Evolutionary conservation across 1,140 invertebrate species (phyloP).

Genomic region (Antheraea mylitta): DNA sequence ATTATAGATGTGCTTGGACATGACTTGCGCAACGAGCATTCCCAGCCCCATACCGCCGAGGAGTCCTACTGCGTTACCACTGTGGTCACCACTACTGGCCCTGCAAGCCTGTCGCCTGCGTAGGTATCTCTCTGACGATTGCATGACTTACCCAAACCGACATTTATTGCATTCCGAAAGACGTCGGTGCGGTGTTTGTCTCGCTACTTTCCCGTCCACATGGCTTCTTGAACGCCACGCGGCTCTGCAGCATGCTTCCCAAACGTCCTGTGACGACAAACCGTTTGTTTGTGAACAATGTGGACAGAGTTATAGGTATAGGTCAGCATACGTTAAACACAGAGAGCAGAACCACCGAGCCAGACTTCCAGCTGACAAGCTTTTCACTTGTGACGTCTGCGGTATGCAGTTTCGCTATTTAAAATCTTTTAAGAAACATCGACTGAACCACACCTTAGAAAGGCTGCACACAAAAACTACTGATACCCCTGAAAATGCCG

Average conservation of each 20-base stretch:
- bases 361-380: conserved; percentile 90
- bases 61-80: conserved; percentile 78
- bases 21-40: conserved; percentile 55
- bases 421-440: conserved; percentile 93
- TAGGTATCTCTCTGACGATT: conserved; percentile 72
- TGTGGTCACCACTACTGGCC: conserved; percentile 75
- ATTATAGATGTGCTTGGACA: conserved; percentile 70
- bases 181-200: conserved; percentile 87
- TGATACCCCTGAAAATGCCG: conserved; percentile 75
- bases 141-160: conserved; percentile 63
- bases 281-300: conserved; percentile 95
- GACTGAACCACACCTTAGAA: conserved; percentile 91
- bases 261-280: conserved; percentile 85
- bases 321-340: conserved; percentile 93
- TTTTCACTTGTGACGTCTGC: conserved; percentile 93
- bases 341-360: conserved; percentile 93
- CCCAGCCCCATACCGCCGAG: conserved; percentile 76
- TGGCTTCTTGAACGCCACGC: conserved; percentile 91
- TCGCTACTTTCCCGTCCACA: conserved; percentile 89
- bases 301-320: conserved; percentile 92
- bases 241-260: conserved; percentile 85
- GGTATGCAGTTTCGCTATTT: conserved; percentile 94
- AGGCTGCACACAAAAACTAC: conserved; percentile 84
- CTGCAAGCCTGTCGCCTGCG: conserved; percentile 74
- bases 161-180: conserved; percentile 74